Evolutionary conservation across 2,113 vertebrate genomes (phyloP), one percentile per base, ranked within the genome.

Genomic region (Callospermophilus lateralis): DNA sequence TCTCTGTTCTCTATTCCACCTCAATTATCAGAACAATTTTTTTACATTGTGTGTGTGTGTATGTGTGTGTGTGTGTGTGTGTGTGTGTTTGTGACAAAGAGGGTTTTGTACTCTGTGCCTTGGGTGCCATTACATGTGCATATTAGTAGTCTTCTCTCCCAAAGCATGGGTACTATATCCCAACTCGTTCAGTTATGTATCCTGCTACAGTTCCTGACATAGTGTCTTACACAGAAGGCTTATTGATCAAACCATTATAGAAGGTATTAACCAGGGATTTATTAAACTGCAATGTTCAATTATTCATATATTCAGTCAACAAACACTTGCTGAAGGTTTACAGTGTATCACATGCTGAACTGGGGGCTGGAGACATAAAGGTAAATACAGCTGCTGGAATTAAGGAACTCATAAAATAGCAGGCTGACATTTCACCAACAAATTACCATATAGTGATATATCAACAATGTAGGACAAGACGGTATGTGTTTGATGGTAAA

Each of bases 301-400:
- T 68, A 93, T 96, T 95, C 16, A 26, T 72, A 63, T 68, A 86
- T 90, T 97, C 67, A 96, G 53, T 92, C 85, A 77, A 74, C 42
- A 86, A 83, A 85, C 55, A 76, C 39, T 74, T 80, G 6, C 45
- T 85, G 39, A 92, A 85, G 53, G 67, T 67, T 93, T 90, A 39
- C 67, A 81, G 10, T 89, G 67, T 55, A 80, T 37, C 68, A 11
- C 39, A 51, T 0, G 0, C 42, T 72, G 55, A 73, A 51, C 45
- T 68, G 11, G 22, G 22, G 34, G 5, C 90, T 61, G 20, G 39
- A 96, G 72, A 90, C 15, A 48, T 13, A 45, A 93, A 90, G 70
- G 70, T 88, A 94, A 95, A 83, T 70, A 65, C 17, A 73, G 76
- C 67, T 84, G 63, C 58, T 55, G 22, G 55, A 88, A 81, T 77